Base-by-base conservation (phyloP, 2,113 vertebrate genomes). In the Neolamprologus falcicula region DNA sequence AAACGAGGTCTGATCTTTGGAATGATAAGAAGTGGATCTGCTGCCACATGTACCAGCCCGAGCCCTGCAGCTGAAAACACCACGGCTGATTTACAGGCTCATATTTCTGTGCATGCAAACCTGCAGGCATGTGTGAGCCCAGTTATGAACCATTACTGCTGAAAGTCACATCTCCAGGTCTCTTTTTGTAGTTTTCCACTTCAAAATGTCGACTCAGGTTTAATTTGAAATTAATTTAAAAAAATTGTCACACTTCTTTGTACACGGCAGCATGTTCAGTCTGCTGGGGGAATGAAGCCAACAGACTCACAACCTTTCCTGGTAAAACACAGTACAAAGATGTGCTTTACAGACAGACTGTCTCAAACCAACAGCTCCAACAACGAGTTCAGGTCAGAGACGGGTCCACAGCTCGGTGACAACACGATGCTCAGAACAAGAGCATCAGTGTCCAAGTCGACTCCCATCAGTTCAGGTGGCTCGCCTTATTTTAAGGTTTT, bases 151-250 rank as follows among this genome's bases (percentile, higher is more conserved):
- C 6, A 6, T 11, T 7, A 7, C 10, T 24, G 33, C 28, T 87
- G 33, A 54, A 71, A 71, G 40, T 80, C 35, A 28, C 0, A 57
- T 6, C 47, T 53, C 9, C 47, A 8, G 4, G 10, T 66, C 8
- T n/a, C 3, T 7, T 4, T 37, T 11, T 21, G 9, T 12, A 35
- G 8, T 45, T 2, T 45, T 73, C 68, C 2, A 14, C 68, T 73
- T 45, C 8, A 73, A 73, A 26, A 24, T 37, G n/a, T 80, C 5
- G 4, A 33, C 13, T 33, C 4, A 6, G 28, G 17, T 59, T 82
- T 24, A 21, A 80, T 55, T 37, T 24, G 8, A 4, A 6, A 0
- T 37, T 21, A 47, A 47, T 47, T 45, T 4, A 0, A 31, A 7
- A 11, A 12, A 21, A 28, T 3, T 50, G 73, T 79, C 73, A 53